A percentile compares a stretch with the other conserved stretches of the same genome.
Conservation (phyloP, 2,797 vertebrate genomes). For the Macroramphosus scolopax region DNA sequence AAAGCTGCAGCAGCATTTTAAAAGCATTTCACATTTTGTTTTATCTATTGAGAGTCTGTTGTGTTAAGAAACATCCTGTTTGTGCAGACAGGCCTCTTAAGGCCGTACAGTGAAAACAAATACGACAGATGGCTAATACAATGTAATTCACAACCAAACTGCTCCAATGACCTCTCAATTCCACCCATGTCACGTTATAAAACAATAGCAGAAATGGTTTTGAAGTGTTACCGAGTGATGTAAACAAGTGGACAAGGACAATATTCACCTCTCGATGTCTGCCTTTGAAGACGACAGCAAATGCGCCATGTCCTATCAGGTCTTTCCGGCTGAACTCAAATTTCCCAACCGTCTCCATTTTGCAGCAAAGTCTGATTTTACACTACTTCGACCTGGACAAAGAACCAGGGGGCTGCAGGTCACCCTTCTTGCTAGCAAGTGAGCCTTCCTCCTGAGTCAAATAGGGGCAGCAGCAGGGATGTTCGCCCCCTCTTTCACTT, state of each 20-base stretch:
- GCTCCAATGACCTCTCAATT: accelerated
- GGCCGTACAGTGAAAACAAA: slow-evolving; percentile 67
- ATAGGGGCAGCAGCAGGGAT: slow-evolving; percentile 63
- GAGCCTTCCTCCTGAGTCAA: slow-evolving; percentile 61
- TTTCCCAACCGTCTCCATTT: slow-evolving; percentile 91
- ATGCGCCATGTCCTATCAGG: slow-evolving; percentile 94
- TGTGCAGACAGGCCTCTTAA: slow-evolving; percentile 64
- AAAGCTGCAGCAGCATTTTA: slow-evolving; percentile 17
- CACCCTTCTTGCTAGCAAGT: slow-evolving; percentile 38
- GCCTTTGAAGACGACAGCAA: slow-evolving; percentile 96
- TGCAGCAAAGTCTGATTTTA: slow-evolving; percentile 4
- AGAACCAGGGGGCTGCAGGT: slow-evolving; percentile 51
- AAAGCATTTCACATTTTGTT: background rate
- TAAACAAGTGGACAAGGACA: no score
- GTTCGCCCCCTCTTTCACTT: slow-evolving; percentile 68
- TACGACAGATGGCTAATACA: slow-evolving; percentile 1
- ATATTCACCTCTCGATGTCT: slow-evolving; percentile 88
- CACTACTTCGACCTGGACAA: slow-evolving; percentile 40
- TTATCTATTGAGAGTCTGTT: slow-evolving; percentile 1
- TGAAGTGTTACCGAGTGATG: no score
- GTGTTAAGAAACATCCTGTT: slow-evolving; percentile 39
- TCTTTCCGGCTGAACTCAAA: slow-evolving; percentile 98
- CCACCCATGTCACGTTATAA: no score
- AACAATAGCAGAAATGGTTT: no score
- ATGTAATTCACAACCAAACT: background rate